Conservation (phyloP, 2,113 vertebrate genomes). For the Colinus virginianus region DNA sequence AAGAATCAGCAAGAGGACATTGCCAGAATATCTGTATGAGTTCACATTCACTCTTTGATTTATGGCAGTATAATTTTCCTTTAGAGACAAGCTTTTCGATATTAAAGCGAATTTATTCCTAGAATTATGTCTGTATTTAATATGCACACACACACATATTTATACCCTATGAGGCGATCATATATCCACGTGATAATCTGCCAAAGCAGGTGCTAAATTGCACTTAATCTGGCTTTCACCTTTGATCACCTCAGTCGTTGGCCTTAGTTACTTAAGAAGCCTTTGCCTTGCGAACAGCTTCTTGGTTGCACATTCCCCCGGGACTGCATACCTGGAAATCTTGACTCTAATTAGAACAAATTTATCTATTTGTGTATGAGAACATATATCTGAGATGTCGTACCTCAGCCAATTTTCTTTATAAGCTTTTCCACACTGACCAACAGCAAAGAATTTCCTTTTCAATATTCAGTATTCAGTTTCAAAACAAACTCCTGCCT, state of each 20-base stretch:
- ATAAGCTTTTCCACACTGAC: neutral
- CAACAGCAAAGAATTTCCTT: conserved; percentile 6
- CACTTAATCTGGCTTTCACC: neutral
- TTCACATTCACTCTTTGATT: neutral
- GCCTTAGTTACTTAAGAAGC: neutral
- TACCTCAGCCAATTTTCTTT: conserved; percentile 26
- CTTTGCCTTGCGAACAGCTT: neutral
- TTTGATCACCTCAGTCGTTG: conserved; percentile 10
- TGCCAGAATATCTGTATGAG: neutral
- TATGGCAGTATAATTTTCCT: neutral
- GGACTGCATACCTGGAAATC: neutral
- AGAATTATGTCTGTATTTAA: neutral
- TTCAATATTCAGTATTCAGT: neutral
- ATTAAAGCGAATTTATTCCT: neutral
- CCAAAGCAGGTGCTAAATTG: neutral
- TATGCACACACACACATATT: fast-evolving
- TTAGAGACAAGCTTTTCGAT: neutral
- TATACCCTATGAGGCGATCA: neutral
- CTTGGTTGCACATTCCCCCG: neutral
- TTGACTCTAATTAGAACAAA: conserved; percentile 25
- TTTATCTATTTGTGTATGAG: neutral
- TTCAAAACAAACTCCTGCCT: neutral
- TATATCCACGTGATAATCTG: neutral
- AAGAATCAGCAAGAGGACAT: neutral
- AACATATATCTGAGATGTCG: neutral